Base-by-base conservation (phyloP, 2,888 invertebrate genomes). In the Cenopis cana region DNA sequence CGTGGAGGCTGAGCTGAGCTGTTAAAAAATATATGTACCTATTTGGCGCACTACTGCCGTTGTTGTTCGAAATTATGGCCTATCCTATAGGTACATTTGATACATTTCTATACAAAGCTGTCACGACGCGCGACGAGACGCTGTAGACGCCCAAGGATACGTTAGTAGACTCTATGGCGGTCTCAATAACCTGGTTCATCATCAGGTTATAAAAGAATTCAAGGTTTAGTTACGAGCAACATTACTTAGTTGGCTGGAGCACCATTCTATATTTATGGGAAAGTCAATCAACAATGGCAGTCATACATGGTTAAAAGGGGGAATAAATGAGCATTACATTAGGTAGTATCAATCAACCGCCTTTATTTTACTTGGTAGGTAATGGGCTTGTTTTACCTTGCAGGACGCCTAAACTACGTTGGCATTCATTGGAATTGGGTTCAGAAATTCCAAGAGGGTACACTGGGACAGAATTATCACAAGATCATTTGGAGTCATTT, bases 361-460 rank as follows among this genome's bases (percentile, higher is more conserved):
- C 24, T n/a, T 14, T n/a, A 4, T 24, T 59, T 5, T 2, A 36
- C 46, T 4, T 46, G 57, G 17, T 57, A 17, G n/a, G 14, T 1
- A 41, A 59, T 10, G 20, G 57, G 4, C 1, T 59, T n/a, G n/a
- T 41, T 20, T 24, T 14, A 60, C 24, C 18, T 46, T 29, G 12
- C 10, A 29, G 60, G 60, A 60, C 46, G 60, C 60, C 3, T 49
- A 20, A 59, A 46, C 60, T 46, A 60, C 60, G n/a, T 29, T 60
- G 60, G 60, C 60, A 49, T 60, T 60, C 60, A 60, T 20, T 59
- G 20, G 18, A 29, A 29, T 50, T 14, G 56, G 46, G 3, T 29
- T 17, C 29, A 29, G 20, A 2, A 60, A 8, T 46, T 24, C 6
- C n/a, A 36, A 14, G 14, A 10, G 20, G 59, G 9, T 24, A 41